Conservation (phyloP, 2,888 invertebrate genomes). For the Noctua janthina region DNA sequence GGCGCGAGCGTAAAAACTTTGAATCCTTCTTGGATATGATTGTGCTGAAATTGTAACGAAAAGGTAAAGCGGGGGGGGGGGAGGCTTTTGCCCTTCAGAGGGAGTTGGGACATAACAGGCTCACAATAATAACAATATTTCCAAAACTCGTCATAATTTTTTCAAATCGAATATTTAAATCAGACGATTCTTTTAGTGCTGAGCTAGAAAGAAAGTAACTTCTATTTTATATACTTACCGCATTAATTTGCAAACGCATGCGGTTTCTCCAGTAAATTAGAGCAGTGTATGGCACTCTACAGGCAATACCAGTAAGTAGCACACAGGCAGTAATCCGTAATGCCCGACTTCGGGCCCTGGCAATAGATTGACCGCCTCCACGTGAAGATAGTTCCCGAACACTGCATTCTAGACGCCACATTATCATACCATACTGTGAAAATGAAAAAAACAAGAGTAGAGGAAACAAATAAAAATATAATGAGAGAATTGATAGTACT, state of each 20-base stretch:
- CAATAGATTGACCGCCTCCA: constrained; percentile 91
- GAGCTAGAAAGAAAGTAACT: background rate
- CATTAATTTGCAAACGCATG: constrained; percentile 84
- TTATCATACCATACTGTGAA: constrained; percentile 81
- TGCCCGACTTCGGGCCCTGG: constrained; percentile 92
- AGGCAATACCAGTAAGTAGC: constrained; percentile 92
- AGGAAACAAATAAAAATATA: background rate
- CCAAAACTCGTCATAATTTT: background rate
- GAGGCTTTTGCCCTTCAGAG: background rate
- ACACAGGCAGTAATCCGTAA: constrained; percentile 93
- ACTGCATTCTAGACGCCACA: constrained; percentile 92
- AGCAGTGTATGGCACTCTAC: constrained; percentile 94
- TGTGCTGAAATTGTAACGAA: background rate
- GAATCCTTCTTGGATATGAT: background rate
- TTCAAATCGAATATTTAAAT: background rate
- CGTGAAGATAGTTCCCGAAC: constrained; percentile 91
- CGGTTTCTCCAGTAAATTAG: constrained; percentile 92
- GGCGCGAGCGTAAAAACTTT: background rate
- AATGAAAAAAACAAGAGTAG: background rate
- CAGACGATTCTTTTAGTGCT: background rate
- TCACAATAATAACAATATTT: background rate
- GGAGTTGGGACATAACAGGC: background rate
- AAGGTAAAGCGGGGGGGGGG: too few relatives aligned
- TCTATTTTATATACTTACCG: constrained; percentile 73
- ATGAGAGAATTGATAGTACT: background rate